Base-by-base conservation (phyloP, 2,888 invertebrate genomes). In the Pecten maximus region DNA sequence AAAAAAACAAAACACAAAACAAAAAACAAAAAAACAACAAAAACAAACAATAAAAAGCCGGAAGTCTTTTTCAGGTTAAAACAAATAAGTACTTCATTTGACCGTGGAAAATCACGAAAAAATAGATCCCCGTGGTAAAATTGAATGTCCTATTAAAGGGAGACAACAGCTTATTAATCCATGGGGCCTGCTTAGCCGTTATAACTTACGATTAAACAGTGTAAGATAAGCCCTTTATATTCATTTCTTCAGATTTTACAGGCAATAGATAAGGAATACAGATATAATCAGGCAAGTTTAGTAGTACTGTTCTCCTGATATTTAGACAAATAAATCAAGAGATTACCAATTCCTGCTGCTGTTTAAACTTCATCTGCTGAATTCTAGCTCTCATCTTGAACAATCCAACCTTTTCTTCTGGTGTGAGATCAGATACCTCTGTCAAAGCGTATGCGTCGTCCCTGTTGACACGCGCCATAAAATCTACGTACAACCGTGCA, bases 341-440 rank as follows among this genome's bases (percentile, higher is more conserved):
- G n/a, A n/a, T n/a, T 44, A 91, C 91, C 88, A 90, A 74, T 39
- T 89, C 88, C 35, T 90, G 90, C 40, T 88, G 39, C 86, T 91
- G 86, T 50, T 91, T 44, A 3, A 91, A 48, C 12, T 88, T 74
- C 40, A 88, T 86, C 48, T 91, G 89, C 19, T 88, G 15, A 40
- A 92, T 92, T 40, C 91, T 90, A 23, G 91, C 89, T 40, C 90
- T 89, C 88, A 92, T 87, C 28, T 60, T 87, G 60, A 89, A 92
- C 23, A 92, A 87, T 2, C 91, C 91, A 15, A 39, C 44, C n/a
- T 89, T 74, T 60, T 92, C 91, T 39, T 92, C 91, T 39, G 91
- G 90, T 35, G 91, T 92, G 23, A 92, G 4, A 40, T 88, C 60
- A 40, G 88, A 40, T 4, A 44, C 87, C 44, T 91, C 91, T 28